These are phyloP conservation scores for Diadophis punctatus DNA, from an alignment of 2,113 vertebrate species.

Conservation along the genomic window DNA sequence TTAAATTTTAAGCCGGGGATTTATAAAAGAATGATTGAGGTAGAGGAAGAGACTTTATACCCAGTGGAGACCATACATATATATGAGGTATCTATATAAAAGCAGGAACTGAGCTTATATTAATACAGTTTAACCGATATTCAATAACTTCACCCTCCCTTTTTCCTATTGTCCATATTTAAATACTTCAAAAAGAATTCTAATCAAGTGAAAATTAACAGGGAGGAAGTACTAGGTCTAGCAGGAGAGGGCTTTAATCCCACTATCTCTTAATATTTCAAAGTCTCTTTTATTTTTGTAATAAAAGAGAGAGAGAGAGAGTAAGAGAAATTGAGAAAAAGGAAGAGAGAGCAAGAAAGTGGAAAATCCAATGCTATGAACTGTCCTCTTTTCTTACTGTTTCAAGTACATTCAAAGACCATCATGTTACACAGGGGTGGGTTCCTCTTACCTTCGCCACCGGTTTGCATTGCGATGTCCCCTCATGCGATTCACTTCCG, in stretches of 20 bases:
- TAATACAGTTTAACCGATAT: constrained; percentile 99
- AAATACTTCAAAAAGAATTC: constrained; percentile 99
- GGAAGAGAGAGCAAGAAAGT: constrained; percentile 66
- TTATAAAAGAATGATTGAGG: constrained; percentile 77
- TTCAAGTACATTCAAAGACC: constrained; percentile 95
- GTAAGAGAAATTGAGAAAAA: constrained; percentile 41
- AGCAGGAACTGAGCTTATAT: constrained; percentile 86
- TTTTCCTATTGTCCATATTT: constrained; percentile 95
- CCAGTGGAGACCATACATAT: constrained; percentile 78
- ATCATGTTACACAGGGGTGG: too few species aligned
- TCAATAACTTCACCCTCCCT: constrained; percentile 98
- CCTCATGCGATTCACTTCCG: too few species aligned
- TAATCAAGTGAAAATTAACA: constrained; percentile 99
- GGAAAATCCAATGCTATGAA: constrained; percentile 97
- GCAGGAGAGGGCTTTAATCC: constrained; percentile 98
- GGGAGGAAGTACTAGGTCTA: constrained; percentile 90
- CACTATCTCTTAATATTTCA: constrained; percentile 99
- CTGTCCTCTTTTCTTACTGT: constrained; percentile 89
- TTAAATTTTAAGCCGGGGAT: constrained; percentile 74
- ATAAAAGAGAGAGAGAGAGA: constrained; percentile 79
- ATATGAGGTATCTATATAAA: constrained; percentile 80
- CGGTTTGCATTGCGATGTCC: too few species aligned
- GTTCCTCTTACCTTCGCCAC: too few species aligned
- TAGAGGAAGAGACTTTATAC: constrained; percentile 75
- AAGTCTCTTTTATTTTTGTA: constrained; percentile 99